Percentiles rank a stretch among this genome's conserved stretches.
These are phyloP conservation scores for Euclidia mi DNA, from an alignment of 2,888 invertebrate genomes.

Conservation along the genomic window DNA sequence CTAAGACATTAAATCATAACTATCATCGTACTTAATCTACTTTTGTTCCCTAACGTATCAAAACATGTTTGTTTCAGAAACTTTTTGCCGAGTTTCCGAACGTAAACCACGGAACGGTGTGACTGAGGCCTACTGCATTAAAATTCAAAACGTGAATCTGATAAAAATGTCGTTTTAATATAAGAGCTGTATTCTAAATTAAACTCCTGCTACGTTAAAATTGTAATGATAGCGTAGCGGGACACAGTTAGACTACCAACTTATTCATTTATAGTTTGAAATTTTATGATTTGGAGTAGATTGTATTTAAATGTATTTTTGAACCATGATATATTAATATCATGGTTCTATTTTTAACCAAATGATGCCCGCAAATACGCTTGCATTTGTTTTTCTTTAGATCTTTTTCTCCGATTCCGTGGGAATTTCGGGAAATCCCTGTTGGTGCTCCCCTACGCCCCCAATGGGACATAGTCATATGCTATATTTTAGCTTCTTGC, in stretches of 20 bases:
- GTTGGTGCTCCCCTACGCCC: too few species aligned
- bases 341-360: too few species aligned
- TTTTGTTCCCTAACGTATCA: slow-evolving; percentile 32
- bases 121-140: slow-evolving; percentile 23
- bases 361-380: too few species aligned
- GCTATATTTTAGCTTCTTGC: too few species aligned
- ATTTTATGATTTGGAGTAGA: too few species aligned
- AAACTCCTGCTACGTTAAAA: slow-evolving; percentile 15
- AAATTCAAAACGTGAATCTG: slow-evolving; percentile 42
- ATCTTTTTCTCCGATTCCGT: too few species aligned
- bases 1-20: slow-evolving; percentile 41
- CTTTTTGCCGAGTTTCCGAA: slow-evolving; percentile 21
- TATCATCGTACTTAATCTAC: slow-evolving; percentile 51
- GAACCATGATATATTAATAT: too few species aligned
- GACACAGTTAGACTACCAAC: neutral
- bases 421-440: too few species aligned
- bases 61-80: slow-evolving; percentile 52
- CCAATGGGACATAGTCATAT: too few species aligned
- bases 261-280: neutral
- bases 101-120: slow-evolving; percentile 3
- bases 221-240: neutral
- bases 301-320: too few species aligned
- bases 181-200: slow-evolving; percentile 28
- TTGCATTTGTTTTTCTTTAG: too few species aligned
- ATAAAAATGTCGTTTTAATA: slow-evolving; percentile 25